A percentile compares a stretch with the other conserved stretches of the same genome.
Evolutionary conservation across 2,797 vertebrate genomes (phyloP).

Genomic region (Micropoecilia bifurca): DNA sequence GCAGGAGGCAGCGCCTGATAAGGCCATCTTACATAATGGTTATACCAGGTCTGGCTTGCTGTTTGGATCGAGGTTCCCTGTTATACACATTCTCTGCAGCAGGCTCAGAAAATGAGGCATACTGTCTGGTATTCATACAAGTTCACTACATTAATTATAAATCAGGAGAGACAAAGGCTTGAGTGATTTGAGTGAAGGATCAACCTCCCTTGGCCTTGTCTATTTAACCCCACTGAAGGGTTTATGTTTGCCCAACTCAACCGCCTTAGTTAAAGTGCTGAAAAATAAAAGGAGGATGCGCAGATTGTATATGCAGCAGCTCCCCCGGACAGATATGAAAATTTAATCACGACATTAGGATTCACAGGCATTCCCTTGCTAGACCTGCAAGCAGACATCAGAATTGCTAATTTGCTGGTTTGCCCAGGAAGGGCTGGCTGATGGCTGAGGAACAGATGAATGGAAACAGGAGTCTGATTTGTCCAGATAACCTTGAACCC

Average conservation of each 20-base stretch:
- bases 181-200: slow-evolving; percentile 49
- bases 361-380: slow-evolving; percentile 77
- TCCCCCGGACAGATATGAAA: slow-evolving; percentile 76
- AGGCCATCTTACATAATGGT: slow-evolving; percentile 81
- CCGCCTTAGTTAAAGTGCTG: slow-evolving; percentile 59
- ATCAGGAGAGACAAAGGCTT: slow-evolving; percentile 43
- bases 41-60: slow-evolving; percentile 55
- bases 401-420: slow-evolving; percentile 81
- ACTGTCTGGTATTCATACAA: slow-evolving; percentile 36
- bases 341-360: slow-evolving; percentile 82
- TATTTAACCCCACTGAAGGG: slow-evolving; percentile 71
- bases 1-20: slow-evolving; percentile 83
- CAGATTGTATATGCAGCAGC: slow-evolving; percentile 79
- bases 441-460: slow-evolving; percentile 72
- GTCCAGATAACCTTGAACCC: slow-evolving; percentile 81
- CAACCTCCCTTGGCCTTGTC: slow-evolving; percentile 31
- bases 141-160: slow-evolving; percentile 22
- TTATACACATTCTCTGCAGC: slow-evolving; percentile 45
- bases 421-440: slow-evolving; percentile 65
- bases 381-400: slow-evolving; percentile 80
- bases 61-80: slow-evolving; percentile 61
- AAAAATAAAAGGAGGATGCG: slow-evolving; percentile 75
- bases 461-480: slow-evolving; percentile 80
- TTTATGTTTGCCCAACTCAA: slow-evolving; percentile 60
- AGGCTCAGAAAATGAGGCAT: slow-evolving; percentile 27